phyloP scores from a whole-genome alignment of 2,113 vertebrate genomes.

The Lepidothrix coronata region DNA sequence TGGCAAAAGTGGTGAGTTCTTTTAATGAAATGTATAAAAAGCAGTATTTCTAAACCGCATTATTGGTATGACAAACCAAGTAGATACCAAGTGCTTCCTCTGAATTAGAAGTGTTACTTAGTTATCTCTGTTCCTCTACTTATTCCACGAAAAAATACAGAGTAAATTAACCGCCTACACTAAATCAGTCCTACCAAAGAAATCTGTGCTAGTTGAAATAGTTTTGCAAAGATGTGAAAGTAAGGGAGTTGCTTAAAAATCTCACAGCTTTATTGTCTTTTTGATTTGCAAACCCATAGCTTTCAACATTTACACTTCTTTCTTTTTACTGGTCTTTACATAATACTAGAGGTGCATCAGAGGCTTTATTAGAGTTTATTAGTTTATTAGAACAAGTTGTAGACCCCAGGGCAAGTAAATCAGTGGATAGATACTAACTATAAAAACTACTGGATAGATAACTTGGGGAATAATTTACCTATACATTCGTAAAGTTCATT shows the following conservation, averaged over 20 bases:
- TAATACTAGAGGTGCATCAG: neutral
- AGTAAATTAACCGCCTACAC: neutral
- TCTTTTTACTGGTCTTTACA: neutral
- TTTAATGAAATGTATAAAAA: neutral
- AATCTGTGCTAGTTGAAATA: neutral
- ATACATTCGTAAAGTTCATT: neutral
- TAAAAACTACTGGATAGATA: neutral
- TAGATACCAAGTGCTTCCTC: neutral
- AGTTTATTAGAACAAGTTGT: neutral
- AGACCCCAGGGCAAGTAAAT: neutral
- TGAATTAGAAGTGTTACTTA: neutral
- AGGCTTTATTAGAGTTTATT: neutral
- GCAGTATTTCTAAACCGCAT: neutral
- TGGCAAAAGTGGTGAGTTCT: neutral
- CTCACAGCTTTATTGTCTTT: neutral
- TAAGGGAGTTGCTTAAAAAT: neutral
- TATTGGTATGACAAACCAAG: neutral
- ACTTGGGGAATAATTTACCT: neutral
- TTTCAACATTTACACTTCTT: neutral
- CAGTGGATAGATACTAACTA: neutral
- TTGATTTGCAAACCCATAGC: neutral
- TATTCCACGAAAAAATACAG: neutral
- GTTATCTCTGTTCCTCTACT: neutral
- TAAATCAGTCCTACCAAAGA: neutral
- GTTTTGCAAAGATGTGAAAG: neutral